Base-by-base conservation (phyloP, 2,888 invertebrate species). In the Catonia carolina region DNA sequence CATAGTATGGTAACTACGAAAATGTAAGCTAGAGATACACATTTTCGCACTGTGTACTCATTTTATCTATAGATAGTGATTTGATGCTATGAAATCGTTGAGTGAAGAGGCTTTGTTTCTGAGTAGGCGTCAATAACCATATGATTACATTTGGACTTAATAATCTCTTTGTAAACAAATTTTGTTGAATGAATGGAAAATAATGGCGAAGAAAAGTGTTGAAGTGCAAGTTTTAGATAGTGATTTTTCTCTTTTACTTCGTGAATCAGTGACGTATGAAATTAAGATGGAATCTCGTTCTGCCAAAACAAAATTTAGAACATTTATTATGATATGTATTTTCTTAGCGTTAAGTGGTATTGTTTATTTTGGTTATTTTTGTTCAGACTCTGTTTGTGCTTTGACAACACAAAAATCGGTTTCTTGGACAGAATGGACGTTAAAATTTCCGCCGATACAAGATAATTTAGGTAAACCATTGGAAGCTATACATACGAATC, bases 341-440 rank as follows among this genome's bases (percentile, higher is more conserved):
- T 79, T 85, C 67, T 79, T 91, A 69, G 87, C 89, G 65, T 79
- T 91, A 63, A 86, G 87, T 71, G 89, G 91, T 65, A 89, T 91
- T 74, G 82, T 92, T 66, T 91, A 89, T 68, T 86, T 91, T 72
- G 90, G 91, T 69, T 91, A 90, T 74, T 90, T 90, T 71, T 91
- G 90, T 72, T 89, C 89, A 63, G 90, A 91, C 73, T 87, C 88
- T 78, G 85, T 86, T 69, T 78, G 80, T 70, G 67, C 66, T 41
- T 56, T 68, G 18, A 65, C 67, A 53, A 49, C 64, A 47, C 61
- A 65, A 60, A 61, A 58, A 58, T 48, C 64, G 4, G 27, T 8
- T 6, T 61, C 63, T 58, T 68, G 67, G 66, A 63, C 67, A 6
- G 68, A 67, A 48, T 65, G 68, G 65, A 66, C 66, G 39, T 60